Conservation (phyloP, 2,888 invertebrate species). For the Eupithecia inturbata region DNA sequence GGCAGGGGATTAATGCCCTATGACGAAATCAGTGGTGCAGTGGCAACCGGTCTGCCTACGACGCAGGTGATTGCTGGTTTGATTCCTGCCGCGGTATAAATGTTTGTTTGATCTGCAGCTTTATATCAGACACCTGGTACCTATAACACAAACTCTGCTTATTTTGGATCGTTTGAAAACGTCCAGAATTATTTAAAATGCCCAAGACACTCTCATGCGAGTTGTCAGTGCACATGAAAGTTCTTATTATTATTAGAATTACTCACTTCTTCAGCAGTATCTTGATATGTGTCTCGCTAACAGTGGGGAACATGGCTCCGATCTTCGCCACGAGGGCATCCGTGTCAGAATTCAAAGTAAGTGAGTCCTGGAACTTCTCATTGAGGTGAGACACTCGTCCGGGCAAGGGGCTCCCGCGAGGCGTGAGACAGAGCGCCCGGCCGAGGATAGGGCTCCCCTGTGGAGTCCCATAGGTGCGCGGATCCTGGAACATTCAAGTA, state of each 20-base stretch:
- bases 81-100: no score
- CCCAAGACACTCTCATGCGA: neutral
- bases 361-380: constrained; percentile 85
- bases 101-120: no score
- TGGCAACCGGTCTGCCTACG: no score
- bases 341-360: constrained; percentile 86
- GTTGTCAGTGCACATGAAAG: neutral
- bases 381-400: constrained; percentile 78
- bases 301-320: constrained; percentile 95
- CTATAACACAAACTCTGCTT: no score
- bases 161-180: no score
- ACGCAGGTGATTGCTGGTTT: no score
- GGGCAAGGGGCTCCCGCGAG: constrained; percentile 78
- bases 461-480: constrained; percentile 69
- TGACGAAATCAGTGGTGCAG: no score
- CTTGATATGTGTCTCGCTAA: constrained; percentile 94
- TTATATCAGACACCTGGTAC: no score
- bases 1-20: no score
- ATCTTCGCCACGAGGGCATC: constrained; percentile 92
- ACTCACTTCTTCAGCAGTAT: constrained; percentile 94
- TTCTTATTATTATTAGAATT: neutral
- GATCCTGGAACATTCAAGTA: constrained; percentile 56
- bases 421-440: constrained; percentile 77
- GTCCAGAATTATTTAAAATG: neutral
- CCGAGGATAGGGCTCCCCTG: constrained; percentile 77